These are phyloP conservation scores for Stichopus chloronotus DNA, from an alignment of 35 echinoderm and acorn worm species.

Conservation along the genomic window DNA sequence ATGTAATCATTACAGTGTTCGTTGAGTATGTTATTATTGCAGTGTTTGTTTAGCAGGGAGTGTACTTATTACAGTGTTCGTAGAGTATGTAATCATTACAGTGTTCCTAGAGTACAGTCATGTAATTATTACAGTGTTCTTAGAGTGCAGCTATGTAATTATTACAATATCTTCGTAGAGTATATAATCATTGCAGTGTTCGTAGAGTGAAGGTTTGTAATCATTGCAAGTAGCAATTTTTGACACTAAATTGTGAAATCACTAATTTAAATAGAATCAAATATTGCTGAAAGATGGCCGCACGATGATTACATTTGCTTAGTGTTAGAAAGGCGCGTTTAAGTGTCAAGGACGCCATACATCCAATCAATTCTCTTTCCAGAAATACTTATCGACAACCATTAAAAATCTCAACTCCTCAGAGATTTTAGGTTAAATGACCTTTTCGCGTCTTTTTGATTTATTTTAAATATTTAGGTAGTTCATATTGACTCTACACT, in stretches of 20 bases:
- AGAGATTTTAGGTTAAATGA: constrained; percentile 34
- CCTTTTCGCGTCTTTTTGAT: constrained; percentile 37
- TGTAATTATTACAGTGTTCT: too few species aligned
- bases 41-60: constrained; percentile 72
- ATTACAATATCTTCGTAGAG: too few species aligned
- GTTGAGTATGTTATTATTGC: constrained; percentile 70
- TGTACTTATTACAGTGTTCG: not conserved
- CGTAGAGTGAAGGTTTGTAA: constrained; percentile 67
- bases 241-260: too few species aligned
- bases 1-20: not conserved
- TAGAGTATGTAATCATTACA: constrained; percentile 55
- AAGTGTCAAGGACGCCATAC: not conserved
- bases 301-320: not conserved
- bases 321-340: not conserved
- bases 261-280: too few species aligned
- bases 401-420: constrained; percentile 12
- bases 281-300: too few species aligned
- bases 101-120: constrained; percentile 82
- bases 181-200: too few species aligned
- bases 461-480: constrained; percentile 18
- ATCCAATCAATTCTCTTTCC: not conserved
- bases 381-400: not conserved
- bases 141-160: too few species aligned
- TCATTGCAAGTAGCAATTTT: too few species aligned
- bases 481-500: not conserved